Percentiles rank a stretch among this genome's conserved stretches.
These are phyloP conservation scores for Sapajus apella DNA, from an alignment of 2,113 vertebrate genomes.

Conservation along the genomic window DNA sequence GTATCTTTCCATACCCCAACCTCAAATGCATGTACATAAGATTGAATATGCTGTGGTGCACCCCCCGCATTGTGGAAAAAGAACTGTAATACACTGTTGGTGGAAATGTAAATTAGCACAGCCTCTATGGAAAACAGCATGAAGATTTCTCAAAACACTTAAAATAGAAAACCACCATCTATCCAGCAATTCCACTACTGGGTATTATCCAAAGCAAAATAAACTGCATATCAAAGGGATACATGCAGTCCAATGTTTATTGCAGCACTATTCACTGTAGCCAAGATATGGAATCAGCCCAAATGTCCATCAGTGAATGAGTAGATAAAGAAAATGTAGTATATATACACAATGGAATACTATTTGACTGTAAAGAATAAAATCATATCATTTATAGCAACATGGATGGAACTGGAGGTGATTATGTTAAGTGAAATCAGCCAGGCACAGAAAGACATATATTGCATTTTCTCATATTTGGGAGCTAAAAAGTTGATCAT, in stretches of 20 bases:
- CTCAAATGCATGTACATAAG: too few species aligned
- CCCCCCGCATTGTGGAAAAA: too few species aligned
- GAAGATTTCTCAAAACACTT: background rate
- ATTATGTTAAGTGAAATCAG: background rate
- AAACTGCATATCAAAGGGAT: background rate
- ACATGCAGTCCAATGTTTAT: background rate
- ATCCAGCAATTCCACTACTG: background rate
- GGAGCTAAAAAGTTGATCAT: background rate
- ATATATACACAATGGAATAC: background rate
- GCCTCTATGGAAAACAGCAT: background rate
- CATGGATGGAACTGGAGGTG: background rate
- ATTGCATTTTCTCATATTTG: background rate
- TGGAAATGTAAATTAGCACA: too few species aligned
- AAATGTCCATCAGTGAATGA: background rate
- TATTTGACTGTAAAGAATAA: background rate
- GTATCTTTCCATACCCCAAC: too few species aligned
- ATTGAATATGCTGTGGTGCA: too few species aligned
- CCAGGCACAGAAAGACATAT: background rate
- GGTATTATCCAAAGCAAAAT: background rate
- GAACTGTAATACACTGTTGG: too few species aligned
- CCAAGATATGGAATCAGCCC: background rate
- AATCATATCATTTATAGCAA: background rate
- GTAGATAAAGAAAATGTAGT: background rate
- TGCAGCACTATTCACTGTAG: background rate
- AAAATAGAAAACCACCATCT: background rate